Evolutionary conservation across 2,797 vertebrate genomes (phyloP), one percentile per base, ranked within the genome.

Genomic region (Enoplosus armatus): DNA sequence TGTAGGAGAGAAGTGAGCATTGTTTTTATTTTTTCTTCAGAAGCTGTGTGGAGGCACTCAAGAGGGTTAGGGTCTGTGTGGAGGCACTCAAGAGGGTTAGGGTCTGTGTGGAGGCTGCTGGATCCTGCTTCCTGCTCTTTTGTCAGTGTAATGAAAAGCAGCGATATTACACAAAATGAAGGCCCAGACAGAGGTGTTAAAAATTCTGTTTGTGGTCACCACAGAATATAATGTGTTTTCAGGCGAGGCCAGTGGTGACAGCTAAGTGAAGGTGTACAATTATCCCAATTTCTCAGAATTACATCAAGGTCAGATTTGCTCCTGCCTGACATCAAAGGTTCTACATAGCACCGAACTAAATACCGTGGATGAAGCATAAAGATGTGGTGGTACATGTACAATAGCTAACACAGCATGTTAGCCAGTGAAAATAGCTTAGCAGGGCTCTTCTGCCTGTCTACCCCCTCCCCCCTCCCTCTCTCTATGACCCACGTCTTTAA

Each of bases 71-170:
- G 22, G 18, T 58, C 39, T 12, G 37, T 39, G 11, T 35, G 35
- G 35, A 35, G n/a, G n/a, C n/a, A n/a, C n/a, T n/a, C n/a, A n/a
- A n/a, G n/a, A n/a, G n/a, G n/a, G n/a, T n/a, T n/a, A n/a, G 5
- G 33, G 6, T 35, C 6, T 33, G 45, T 31, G 60, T 15, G 18
- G 18, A n/a, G 15, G 35, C 33, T 18, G 35, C 12, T 47, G 33
- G 24, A 18, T 4, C 33, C 45, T 43, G 39, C 33, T 29, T 59
- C 26, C 62, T 27, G 35, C 12, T 29, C 16, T 66, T 48, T 1
- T 35, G n/a, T 45, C 55, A 16, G 27, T 35, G 27, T 35, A 43
- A 72, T 66, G 26, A 45, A 72, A 65, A 53, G 6, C 35, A 22
- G 16, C 35, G 18, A 22, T 60, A 31, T 61, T 35, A 37, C 26